These are phyloP conservation scores for Plebejus melissa DNA, from an alignment of 2,888 invertebrate species.

Conservation along the genomic window DNA sequence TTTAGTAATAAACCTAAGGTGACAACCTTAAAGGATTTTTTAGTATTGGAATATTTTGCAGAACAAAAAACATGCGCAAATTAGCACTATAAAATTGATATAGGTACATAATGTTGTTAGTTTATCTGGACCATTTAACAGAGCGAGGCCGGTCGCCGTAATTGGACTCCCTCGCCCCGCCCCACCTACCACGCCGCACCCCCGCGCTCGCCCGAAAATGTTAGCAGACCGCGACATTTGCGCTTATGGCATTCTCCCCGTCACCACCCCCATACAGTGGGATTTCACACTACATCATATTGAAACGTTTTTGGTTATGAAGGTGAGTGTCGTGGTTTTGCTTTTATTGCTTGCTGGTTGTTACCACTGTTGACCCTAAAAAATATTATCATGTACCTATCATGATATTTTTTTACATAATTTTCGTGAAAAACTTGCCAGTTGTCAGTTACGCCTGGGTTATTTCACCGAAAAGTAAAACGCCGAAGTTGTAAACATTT, in stretches of 20 bases:
- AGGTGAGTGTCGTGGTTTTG: background rate
- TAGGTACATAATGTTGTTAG: slow-evolving; percentile 14
- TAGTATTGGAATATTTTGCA: background rate
- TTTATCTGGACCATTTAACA: slow-evolving; percentile 36
- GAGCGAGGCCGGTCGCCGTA: slow-evolving; percentile 49
- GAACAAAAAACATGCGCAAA: background rate
- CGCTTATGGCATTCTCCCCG: slow-evolving; percentile 31
- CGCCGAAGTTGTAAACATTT: slow-evolving; percentile 62
- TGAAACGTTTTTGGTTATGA: slow-evolving; percentile 1
- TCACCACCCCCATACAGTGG: slow-evolving; percentile 23
- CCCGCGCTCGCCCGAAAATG: slow-evolving; percentile 52
- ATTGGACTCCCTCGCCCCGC: slow-evolving; percentile 47
- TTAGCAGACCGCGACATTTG: slow-evolving; percentile 69
- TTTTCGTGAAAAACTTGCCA: no score
- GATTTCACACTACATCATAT: background rate
- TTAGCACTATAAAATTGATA: background rate
- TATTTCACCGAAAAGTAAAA: slow-evolving; percentile 29
- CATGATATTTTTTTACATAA: no score
- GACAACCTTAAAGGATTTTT: background rate
- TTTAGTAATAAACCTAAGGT: background rate
- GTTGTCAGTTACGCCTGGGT: background rate
- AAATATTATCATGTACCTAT: no score
- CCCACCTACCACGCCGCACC: background rate
- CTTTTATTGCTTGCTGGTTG: no score
- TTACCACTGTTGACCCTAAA: no score